Evolutionary conservation across 2,797 vertebrate genomes (phyloP).

Genomic region (Tangara arthus): DNA sequence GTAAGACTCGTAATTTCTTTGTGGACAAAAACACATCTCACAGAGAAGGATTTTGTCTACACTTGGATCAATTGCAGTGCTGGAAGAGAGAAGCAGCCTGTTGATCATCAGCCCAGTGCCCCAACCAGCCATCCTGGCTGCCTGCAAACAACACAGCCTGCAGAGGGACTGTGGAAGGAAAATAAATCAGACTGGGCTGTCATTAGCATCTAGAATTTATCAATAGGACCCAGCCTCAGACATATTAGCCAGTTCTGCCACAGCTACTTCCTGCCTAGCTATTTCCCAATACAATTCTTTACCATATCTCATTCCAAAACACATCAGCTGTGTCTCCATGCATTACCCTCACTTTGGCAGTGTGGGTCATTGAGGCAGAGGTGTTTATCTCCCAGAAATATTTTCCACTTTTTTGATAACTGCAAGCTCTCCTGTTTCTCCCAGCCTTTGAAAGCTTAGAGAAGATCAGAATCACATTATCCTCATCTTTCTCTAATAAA

Average conservation of each 20-base stretch:
- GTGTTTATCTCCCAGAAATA: not conserved
- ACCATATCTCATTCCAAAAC: not conserved
- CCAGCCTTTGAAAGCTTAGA: not conserved
- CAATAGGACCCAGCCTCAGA: not conserved
- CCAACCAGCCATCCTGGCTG: not conserved
- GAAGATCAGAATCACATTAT: not conserved
- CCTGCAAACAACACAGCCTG: not conserved
- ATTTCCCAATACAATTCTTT: not conserved
- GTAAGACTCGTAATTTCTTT: not conserved
- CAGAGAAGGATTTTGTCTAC: not conserved
- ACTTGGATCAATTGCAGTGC: not conserved
- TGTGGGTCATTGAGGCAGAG: not conserved
- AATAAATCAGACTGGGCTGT: not conserved
- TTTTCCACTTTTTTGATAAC: not conserved
- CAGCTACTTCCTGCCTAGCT: not conserved
- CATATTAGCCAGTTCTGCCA: not conserved
- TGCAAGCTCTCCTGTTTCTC: not conserved
- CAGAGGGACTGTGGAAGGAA: not conserved
- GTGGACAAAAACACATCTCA: not conserved
- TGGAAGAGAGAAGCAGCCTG: not conserved
- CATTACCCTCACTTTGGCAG: not conserved
- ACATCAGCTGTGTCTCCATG: fast-evolving
- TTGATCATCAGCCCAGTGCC: not conserved
- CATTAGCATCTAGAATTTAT: not conserved
- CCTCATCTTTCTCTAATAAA: not conserved